A percentile compares a stretch with the other conserved stretches of the same genome.
These are phyloP conservation scores for Drosophila niveifrons DNA, from an alignment of 2,888 invertebrate species.

Conservation along the genomic window DNA sequence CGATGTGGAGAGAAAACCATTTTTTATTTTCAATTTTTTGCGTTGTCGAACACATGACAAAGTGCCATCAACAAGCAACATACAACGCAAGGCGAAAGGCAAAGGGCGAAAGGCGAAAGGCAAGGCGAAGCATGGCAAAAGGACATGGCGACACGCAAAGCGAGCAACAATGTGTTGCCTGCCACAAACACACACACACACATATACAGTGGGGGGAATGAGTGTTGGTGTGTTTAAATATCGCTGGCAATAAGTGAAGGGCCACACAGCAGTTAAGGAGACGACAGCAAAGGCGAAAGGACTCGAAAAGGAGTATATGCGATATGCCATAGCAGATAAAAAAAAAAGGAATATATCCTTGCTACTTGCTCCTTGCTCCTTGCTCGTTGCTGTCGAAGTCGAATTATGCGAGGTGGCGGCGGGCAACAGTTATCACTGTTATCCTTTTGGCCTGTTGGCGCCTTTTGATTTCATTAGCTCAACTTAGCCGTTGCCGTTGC, in stretches of 20 bases:
- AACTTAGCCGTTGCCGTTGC: conserved; percentile 11
- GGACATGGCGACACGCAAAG: conserved; percentile 24
- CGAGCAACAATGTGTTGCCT: conserved; percentile 43
- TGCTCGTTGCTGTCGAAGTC: conserved; percentile 6
- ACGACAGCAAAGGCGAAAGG: conserved; percentile 22
- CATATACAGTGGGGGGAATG: not conserved
- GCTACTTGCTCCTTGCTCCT: not conserved
- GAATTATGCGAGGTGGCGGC: conserved; percentile 7
- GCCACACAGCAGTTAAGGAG: conserved; percentile 19
- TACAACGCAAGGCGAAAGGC: conserved; percentile 21
- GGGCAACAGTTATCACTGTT: conserved; percentile 18
- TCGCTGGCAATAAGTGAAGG: conserved; percentile 54
- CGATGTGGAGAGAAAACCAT: conserved; percentile 50
- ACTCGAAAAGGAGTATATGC: not conserved
- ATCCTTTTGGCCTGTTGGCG: conserved; percentile 14
- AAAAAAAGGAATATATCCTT: conserved; percentile 6
- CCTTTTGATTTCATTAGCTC: conserved; percentile 34
- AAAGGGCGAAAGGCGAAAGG: conserved; percentile 8
- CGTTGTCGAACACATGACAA: conserved; percentile 76
- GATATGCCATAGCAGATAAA: conserved; percentile 38
- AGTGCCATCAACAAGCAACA: conserved; percentile 65
- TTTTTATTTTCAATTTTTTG: conserved; percentile 76
- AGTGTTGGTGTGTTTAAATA: conserved; percentile 58
- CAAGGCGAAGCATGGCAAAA: not conserved
- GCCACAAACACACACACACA: conserved; percentile 1